A percentile compares a stretch with the other conserved stretches of the same genome.
These are phyloP conservation scores for Andrena minutula DNA, from an alignment of 2,888 invertebrate species.

Conservation along the genomic window DNA sequence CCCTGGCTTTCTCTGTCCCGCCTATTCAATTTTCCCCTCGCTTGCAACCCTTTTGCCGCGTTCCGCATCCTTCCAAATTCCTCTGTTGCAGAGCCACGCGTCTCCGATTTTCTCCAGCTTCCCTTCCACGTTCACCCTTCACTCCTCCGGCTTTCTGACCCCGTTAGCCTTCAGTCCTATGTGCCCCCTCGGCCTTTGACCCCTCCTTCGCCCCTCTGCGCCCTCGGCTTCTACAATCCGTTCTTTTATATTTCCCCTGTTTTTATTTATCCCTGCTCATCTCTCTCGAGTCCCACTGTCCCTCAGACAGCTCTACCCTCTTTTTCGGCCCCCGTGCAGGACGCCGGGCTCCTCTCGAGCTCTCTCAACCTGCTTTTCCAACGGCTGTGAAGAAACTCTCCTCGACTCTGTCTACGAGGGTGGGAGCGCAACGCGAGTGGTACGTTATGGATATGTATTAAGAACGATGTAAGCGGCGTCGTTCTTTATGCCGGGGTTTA, in stretches of 20 bases:
- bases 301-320: not conserved
- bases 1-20: not conserved
- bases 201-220: not conserved
- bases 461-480: constrained; percentile 50
- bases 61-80: not conserved
- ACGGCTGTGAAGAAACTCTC: constrained; percentile 37
- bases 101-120: not conserved
- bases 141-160: not conserved
- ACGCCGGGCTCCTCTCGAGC: constrained; percentile 29
- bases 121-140: not conserved
- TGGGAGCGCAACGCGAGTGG: constrained; percentile 23
- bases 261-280: not conserved
- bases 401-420: constrained; percentile 36
- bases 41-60: not conserved
- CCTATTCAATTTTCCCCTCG: not conserved
- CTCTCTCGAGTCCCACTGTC: not conserved
- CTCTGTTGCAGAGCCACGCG: not conserved
- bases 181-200: not conserved
- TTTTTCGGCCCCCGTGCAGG: constrained; percentile 35
- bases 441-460: constrained; percentile 43
- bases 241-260: not conserved
- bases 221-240: not conserved
- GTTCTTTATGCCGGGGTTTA: constrained; percentile 28
- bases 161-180: not conserved
- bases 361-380: constrained; percentile 50